Evolutionary conservation across 2,888 invertebrate genomes (phyloP).

Genomic region (Omphaloscelis lunosa): DNA sequence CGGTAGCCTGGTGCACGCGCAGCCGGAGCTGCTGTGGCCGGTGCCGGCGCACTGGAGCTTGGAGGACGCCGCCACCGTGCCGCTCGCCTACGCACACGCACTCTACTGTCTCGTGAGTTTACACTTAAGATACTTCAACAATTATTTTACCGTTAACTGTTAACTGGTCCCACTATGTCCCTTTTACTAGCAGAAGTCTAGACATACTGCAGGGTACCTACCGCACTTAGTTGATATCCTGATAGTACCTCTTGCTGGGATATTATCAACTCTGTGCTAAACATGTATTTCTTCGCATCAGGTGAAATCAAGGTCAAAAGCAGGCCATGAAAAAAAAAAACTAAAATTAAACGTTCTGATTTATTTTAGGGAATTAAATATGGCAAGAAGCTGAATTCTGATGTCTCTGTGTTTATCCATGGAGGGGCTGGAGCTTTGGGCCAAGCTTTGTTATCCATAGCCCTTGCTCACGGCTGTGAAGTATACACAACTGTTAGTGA

Average conservation of each 20-base stretch:
- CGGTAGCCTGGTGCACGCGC: constrained; percentile 89
- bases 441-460: constrained; percentile 80
- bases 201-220: not conserved
- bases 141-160: not conserved
- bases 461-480: constrained; percentile 74
- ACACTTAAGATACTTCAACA: not conserved
- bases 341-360: not conserved
- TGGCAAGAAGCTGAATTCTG: constrained; percentile 39
- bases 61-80: constrained; percentile 94
- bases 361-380: constrained; percentile 66
- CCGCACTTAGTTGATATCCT: not conserved
- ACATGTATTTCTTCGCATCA: not conserved
- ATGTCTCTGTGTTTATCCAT: constrained; percentile 66
- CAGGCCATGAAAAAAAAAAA: not conserved
- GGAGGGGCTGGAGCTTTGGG: constrained; percentile 80
- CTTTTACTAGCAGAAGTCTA: not conserved
- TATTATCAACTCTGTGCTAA: not conserved
- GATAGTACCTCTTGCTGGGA: not conserved
- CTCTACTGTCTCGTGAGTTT: constrained; percentile 79
- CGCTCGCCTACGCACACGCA: constrained; percentile 93
- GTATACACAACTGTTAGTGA: constrained; percentile 83
- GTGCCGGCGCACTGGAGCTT: constrained; percentile 93
- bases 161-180: not conserved
- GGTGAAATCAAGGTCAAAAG: not conserved
- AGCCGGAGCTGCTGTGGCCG: constrained; percentile 91